phyloP scores from a whole-genome alignment of 2,797 vertebrate species.

The Neosilurus mollespiculum region DNA sequence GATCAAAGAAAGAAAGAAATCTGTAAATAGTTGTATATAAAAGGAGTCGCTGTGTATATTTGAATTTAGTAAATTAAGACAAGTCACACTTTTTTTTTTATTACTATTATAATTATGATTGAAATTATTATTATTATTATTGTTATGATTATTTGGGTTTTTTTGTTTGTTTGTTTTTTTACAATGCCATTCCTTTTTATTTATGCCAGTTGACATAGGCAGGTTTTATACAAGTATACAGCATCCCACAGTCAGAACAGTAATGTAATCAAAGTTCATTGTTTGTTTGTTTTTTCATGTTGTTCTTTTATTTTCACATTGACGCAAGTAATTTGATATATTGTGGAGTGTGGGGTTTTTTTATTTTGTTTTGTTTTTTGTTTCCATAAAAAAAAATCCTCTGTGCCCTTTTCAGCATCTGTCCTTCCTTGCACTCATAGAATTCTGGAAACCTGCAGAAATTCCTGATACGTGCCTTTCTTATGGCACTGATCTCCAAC shows the following conservation, averaged over 20 bases:
- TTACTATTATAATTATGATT: conserved; percentile 60
- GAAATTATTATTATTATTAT: conserved; percentile 72
- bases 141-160: conserved; percentile 61
- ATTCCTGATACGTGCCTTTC: conserved; percentile 50
- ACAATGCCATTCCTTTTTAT: conserved; percentile 90
- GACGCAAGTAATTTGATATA: conserved; percentile 71
- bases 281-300: conserved; percentile 62
- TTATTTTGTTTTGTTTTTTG: conserved; percentile 32
- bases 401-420: conserved; percentile 54
- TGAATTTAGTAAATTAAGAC: conserved; percentile 97
- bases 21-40: conserved; percentile 97
- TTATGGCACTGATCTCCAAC: conserved; percentile 65
- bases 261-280: conserved; percentile 75
- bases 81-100: conserved; percentile 77
- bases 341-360: conserved; percentile 66
- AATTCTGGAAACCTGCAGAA: conserved; percentile 59
- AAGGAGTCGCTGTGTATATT: conserved; percentile 99
- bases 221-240: conserved; percentile 83
- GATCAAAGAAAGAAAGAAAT: conserved; percentile 80
- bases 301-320: conserved; percentile 67
- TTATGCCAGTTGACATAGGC: conserved; percentile 80
- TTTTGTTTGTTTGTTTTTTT: conserved; percentile 72
- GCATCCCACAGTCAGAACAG: conserved; percentile 69
- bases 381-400: conserved; percentile 58
- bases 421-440: conserved; percentile 65